These are phyloP conservation scores for Acanthurus leucopareius DNA, from an alignment of 2,797 vertebrate genomes.

Conservation along the genomic window DNA sequence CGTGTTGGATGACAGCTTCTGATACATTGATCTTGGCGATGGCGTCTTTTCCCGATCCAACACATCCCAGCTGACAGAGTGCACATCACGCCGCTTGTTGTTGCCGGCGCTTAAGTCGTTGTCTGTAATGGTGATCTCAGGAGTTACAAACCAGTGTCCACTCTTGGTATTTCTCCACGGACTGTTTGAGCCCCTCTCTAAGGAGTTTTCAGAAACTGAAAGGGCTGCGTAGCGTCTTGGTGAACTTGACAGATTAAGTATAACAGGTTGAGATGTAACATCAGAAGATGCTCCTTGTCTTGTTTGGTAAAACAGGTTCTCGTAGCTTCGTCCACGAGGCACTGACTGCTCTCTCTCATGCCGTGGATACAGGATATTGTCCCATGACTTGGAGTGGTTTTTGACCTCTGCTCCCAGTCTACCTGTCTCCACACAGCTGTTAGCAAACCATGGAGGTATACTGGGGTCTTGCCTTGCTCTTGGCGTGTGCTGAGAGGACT, in stretches of 20 bases:
- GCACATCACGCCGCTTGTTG: slow-evolving; percentile 81
- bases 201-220: slow-evolving; percentile 94
- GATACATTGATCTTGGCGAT: slow-evolving; percentile 55
- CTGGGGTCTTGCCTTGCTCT: slow-evolving; percentile 80
- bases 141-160: slow-evolving; percentile 94
- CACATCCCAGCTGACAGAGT: slow-evolving; percentile 87
- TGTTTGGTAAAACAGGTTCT: slow-evolving; percentile 91
- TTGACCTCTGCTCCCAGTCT: slow-evolving; percentile 89
- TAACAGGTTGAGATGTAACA: slow-evolving; percentile 89
- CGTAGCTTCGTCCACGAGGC: slow-evolving; percentile 93
- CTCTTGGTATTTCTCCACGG: slow-evolving; percentile 83
- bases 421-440: slow-evolving; percentile 85
- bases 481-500: slow-evolving; percentile 84
- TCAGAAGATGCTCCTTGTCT: slow-evolving; percentile 86
- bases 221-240: slow-evolving; percentile 95
- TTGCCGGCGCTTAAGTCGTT: slow-evolving; percentile 91
- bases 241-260: slow-evolving; percentile 96
- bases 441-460: slow-evolving; percentile 90
- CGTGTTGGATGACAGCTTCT: slow-evolving; percentile 68
- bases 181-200: slow-evolving; percentile 87
- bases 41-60: slow-evolving; percentile 75
- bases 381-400: slow-evolving; percentile 96
- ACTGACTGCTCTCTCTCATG: slow-evolving; percentile 88
- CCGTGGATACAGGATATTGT: slow-evolving; percentile 91
- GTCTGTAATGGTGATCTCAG: slow-evolving; percentile 98